Conservation (phyloP, 1,140 invertebrate genomes). For the Linepithema humile region DNA sequence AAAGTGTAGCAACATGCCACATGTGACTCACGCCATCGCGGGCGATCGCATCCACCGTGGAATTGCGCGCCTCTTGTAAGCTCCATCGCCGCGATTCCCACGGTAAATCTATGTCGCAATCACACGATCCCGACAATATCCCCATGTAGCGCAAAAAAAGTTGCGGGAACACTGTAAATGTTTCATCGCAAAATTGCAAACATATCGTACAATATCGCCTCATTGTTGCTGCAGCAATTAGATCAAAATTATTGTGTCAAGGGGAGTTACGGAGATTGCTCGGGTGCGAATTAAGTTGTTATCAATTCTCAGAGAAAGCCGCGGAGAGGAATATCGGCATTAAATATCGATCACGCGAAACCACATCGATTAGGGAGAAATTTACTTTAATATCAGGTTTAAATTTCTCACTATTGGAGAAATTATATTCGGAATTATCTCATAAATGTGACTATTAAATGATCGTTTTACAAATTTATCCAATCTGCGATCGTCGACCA, state of each 20-base stretch:
- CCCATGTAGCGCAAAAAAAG: neutral
- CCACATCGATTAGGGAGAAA: neutral
- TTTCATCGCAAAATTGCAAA: too few relatives aligned
- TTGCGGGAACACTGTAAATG: too few relatives aligned
- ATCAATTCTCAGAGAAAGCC: too few relatives aligned
- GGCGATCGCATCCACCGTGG: slow-evolving; percentile 59
- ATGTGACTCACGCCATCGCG: slow-evolving; percentile 71
- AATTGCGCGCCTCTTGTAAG: slow-evolving; percentile 15
- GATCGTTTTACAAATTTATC: neutral
- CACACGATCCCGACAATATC: slow-evolving; percentile 62
- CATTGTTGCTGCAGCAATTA: too few relatives aligned
- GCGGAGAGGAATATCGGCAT: neutral
- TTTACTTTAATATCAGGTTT: neutral
- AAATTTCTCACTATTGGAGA: neutral
- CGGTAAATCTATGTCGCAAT: slow-evolving; percentile 78
- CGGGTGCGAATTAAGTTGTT: too few relatives aligned
- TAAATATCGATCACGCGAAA: neutral
- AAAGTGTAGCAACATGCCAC: slow-evolving; percentile 67
- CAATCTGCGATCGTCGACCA: neutral
- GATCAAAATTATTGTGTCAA: too few relatives aligned
- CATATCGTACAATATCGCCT: too few relatives aligned
- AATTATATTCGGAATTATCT: neutral
- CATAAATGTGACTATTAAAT: neutral
- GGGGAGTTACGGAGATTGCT: too few relatives aligned
- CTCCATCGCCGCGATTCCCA: slow-evolving; percentile 71